Evolutionary conservation across 2,888 invertebrate genomes (phyloP).

Genomic region (Syrista parreyssii): DNA sequence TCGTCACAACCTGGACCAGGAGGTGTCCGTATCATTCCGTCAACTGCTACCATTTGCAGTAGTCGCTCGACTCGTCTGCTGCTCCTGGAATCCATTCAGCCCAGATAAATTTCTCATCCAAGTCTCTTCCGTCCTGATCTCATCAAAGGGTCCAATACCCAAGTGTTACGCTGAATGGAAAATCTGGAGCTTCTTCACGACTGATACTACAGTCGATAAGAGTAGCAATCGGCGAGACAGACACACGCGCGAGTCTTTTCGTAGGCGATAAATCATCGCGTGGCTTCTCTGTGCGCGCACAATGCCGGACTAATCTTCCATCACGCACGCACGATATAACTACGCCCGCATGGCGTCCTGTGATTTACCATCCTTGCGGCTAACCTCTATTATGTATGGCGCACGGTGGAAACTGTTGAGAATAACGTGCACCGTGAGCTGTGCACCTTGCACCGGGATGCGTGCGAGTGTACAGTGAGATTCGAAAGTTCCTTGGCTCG

Average conservation of each 20-base stretch:
- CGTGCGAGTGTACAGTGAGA: conserved; percentile 32
- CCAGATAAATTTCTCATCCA: neutral
- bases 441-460: conserved; percentile 49
- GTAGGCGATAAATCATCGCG: conserved; percentile 59
- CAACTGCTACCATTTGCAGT: conserved; percentile 63
- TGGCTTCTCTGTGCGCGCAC: conserved; percentile 60
- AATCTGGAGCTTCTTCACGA: neutral
- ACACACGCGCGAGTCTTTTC: conserved; percentile 12
- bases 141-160: neutral
- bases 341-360: conserved; percentile 65
- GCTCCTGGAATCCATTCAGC: neutral
- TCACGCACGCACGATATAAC: conserved; percentile 64
- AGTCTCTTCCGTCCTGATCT: neutral
- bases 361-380: conserved; percentile 64
- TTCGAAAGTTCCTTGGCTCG: conserved; percentile 35
- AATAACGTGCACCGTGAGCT: conserved; percentile 60
- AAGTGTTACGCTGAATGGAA: neutral
- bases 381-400: conserved; percentile 64
- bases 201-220: neutral
- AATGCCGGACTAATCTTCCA: conserved; percentile 65
- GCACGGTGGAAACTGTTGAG: conserved; percentile 61
- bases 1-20: conserved; percentile 27
- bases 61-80: conserved; percentile 27
- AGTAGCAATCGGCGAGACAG: neutral
- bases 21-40: conserved; percentile 53